Percentiles rank a stretch among this genome's conserved stretches.
phyloP scores from a whole-genome alignment of 2,113 vertebrate species.

The Antechinus flavipes region DNA sequence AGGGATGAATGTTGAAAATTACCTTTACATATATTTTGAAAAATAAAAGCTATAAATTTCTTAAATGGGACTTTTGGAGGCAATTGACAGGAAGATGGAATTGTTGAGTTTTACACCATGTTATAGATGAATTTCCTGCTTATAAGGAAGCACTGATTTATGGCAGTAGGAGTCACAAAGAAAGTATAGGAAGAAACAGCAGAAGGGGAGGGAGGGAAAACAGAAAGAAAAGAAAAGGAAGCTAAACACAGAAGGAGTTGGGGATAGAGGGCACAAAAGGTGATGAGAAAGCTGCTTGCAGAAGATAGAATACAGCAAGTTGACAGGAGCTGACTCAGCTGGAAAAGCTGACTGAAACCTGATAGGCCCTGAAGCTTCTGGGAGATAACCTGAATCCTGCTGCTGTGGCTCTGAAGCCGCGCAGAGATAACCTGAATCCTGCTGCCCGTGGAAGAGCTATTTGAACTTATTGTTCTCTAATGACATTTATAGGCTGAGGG shows the following conservation, averaged over 20 bases:
- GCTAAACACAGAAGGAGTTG: neutral
- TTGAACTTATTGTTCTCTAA: neutral
- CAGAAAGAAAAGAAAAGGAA: neutral
- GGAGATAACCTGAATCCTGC: neutral
- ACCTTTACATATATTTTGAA: too few relatives aligned
- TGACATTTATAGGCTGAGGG: neutral
- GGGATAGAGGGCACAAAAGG: neutral
- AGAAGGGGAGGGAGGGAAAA: neutral
- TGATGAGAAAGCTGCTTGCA: neutral
- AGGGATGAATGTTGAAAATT: too few relatives aligned
- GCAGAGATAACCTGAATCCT: neutral
- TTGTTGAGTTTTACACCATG: neutral
- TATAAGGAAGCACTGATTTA: neutral
- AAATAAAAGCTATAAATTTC: too few relatives aligned
- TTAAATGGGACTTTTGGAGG: neutral
- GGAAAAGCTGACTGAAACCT: neutral
- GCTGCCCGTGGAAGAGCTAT: neutral
- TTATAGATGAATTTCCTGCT: neutral
- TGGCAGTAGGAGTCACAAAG: neutral
- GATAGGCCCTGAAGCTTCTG: neutral
- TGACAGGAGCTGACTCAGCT: neutral
- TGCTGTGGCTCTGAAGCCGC: neutral
- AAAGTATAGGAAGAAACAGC: neutral
- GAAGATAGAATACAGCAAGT: neutral
- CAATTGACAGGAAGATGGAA: neutral